These are phyloP conservation scores for Crossocerus cetratus DNA, from an alignment of 2,888 invertebrate species.

Conservation along the genomic window DNA sequence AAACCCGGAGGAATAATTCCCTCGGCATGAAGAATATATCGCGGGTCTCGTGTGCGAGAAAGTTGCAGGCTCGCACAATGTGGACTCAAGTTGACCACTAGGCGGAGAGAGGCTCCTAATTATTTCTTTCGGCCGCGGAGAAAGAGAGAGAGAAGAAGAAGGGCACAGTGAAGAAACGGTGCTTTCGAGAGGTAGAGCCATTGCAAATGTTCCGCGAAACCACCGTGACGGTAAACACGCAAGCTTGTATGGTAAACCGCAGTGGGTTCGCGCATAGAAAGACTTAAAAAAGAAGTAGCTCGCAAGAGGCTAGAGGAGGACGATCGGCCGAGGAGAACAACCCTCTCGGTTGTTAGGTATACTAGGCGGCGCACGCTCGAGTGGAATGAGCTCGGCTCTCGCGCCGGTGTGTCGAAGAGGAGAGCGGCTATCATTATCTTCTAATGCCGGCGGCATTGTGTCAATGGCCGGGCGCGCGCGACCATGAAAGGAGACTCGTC, in stretches of 20 bases:
- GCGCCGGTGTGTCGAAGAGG: constrained; percentile 34
- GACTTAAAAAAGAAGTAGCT: constrained; percentile 12
- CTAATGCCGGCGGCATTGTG: constrained; percentile 54
- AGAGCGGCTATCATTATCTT: constrained; percentile 54
- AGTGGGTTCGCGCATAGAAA: neutral
- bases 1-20: too few species aligned
- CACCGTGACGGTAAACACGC: constrained; percentile 42
- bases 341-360: constrained; percentile 16
- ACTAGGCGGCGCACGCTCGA: constrained; percentile 32
- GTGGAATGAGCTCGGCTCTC: constrained; percentile 25
- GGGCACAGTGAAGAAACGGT: too few species aligned
- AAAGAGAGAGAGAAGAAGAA: too few species aligned
- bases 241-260: too few species aligned
- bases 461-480: constrained; percentile 27
- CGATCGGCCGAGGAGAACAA: constrained; percentile 3
- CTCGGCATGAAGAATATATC: too few species aligned
- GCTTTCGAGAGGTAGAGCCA: too few species aligned
- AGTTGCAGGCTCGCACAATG: too few species aligned
- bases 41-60: too few species aligned
- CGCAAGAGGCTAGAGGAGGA: constrained; percentile 15
- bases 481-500: constrained; percentile 46
- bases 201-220: constrained; percentile 47
- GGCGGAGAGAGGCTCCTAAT: too few species aligned
- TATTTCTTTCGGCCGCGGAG: too few species aligned
- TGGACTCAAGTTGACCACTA: too few species aligned